These are phyloP conservation scores for Amblyjoppa proteus DNA, from an alignment of 2,888 invertebrate species.

Conservation along the genomic window DNA sequence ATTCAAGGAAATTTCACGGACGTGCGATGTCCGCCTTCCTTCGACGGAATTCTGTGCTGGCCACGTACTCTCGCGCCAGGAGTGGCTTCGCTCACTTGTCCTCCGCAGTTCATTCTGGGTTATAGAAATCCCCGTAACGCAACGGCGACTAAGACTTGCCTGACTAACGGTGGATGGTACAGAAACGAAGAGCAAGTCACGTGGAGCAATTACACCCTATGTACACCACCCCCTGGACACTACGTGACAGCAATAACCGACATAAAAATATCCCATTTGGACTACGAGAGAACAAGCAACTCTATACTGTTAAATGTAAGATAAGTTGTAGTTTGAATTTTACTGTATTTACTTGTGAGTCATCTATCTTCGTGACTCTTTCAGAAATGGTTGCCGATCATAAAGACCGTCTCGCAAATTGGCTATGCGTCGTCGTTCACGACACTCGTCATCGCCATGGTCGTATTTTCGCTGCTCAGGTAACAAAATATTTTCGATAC, in stretches of 20 bases:
- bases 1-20: conserved; percentile 55
- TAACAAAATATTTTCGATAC: conserved; percentile 71
- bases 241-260: conserved; percentile 78
- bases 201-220: conserved; percentile 86
- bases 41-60: conserved; percentile 87
- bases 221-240: conserved; percentile 79
- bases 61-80: conserved; percentile 84
- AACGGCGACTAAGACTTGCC: conserved; percentile 85
- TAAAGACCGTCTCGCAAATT: conserved; percentile 86
- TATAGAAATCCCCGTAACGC: conserved; percentile 65
- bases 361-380: conserved; percentile 69
- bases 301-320: conserved; percentile 75
- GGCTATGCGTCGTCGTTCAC: conserved; percentile 87
- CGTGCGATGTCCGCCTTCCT: conserved; percentile 83
- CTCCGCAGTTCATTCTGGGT: conserved; percentile 74
- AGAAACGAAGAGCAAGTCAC: conserved; percentile 78
- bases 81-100: conserved; percentile 84
- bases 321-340: neutral
- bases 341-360: neutral
- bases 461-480: conserved; percentile 86
- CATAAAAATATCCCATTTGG: conserved; percentile 68
- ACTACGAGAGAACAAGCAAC: conserved; percentile 73
- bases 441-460: conserved; percentile 86
- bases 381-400: conserved; percentile 85
- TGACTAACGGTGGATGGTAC: conserved; percentile 86